Evolutionary conservation across 2,797 vertebrate genomes (phyloP).

Genomic region (Gambelia wislizenii): DNA sequence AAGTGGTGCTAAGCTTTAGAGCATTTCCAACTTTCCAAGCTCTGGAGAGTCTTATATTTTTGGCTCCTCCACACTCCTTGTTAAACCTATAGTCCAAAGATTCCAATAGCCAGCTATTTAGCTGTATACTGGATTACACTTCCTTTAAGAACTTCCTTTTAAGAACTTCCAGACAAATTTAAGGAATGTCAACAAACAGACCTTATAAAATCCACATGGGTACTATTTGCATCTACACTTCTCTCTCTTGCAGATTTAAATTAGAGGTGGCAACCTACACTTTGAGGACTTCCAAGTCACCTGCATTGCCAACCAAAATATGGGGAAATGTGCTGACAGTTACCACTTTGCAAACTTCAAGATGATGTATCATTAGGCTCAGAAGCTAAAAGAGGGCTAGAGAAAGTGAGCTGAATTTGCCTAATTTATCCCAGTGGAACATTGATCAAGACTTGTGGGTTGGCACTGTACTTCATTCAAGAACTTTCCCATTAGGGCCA

Average conservation of each 20-base stretch:
- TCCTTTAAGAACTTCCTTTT: not conserved
- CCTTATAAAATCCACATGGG: not conserved
- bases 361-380: not conserved
- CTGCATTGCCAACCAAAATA: not conserved
- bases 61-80: no score
- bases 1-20: no score
- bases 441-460: not conserved
- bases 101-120: not conserved
- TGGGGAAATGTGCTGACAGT: not conserved
- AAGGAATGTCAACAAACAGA: constrained; percentile 22
- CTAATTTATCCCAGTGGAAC: constrained; percentile 30
- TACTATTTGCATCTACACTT: not conserved
- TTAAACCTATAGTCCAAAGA: no score
- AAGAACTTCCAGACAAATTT: constrained; percentile 5
- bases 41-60: not conserved
- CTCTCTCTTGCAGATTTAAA: not conserved
- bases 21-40: no score
- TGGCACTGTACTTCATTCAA: constrained; percentile 1
- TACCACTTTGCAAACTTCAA: constrained; percentile 11
- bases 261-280: not conserved
- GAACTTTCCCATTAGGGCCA: not conserved
- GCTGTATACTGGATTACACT: not conserved
- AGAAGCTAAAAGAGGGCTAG: not conserved
- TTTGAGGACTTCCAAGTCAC: not conserved
- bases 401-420: not conserved